Evolutionary conservation across 2,888 invertebrate species (phyloP).

Genomic region (Diabrotica balteata): DNA sequence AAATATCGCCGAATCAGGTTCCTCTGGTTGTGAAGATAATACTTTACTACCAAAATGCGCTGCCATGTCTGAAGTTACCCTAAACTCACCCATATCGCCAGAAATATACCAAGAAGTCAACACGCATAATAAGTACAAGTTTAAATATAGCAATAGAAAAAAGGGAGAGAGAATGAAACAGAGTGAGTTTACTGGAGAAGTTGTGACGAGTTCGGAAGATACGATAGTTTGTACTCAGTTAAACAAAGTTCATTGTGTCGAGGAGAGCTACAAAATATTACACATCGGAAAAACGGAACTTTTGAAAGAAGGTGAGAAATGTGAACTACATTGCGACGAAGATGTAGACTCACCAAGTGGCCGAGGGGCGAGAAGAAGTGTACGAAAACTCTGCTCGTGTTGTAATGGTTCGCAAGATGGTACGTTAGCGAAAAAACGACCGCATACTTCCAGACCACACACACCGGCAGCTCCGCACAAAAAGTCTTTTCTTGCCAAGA

Average conservation of each 20-base stretch:
- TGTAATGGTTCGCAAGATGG: constrained; percentile 55
- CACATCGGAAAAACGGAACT: constrained; percentile 50
- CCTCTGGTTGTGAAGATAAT: constrained; percentile 55
- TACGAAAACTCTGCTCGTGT: constrained; percentile 57
- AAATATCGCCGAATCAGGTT: constrained; percentile 49
- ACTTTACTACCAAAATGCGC: constrained; percentile 57
- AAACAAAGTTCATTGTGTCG: constrained; percentile 42
- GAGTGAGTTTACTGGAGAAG: constrained; percentile 38
- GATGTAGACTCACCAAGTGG: constrained; percentile 52
- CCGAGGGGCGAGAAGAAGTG: constrained; percentile 54
- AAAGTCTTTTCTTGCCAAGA: constrained; percentile 57
- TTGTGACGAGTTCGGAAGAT: constrained; percentile 58
- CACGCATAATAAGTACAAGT: constrained; percentile 57
- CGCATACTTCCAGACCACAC: constrained; percentile 51
- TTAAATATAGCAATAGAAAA: constrained; percentile 59
- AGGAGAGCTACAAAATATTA: constrained; percentile 51
- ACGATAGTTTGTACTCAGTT: constrained; percentile 53
- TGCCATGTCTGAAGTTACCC: constrained; percentile 59
- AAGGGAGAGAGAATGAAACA: constrained; percentile 50
- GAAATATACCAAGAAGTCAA: constrained; percentile 53
- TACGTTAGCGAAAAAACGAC: constrained; percentile 48
- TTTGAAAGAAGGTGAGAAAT: constrained; percentile 49
- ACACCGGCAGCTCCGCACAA: constrained; percentile 55
- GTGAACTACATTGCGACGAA: constrained; percentile 51
- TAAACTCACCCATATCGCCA: constrained; percentile 57